Evolutionary conservation across 64 coral and sea anemone species (phyloP).

Genomic region (Cladopsammia gracilis): DNA sequence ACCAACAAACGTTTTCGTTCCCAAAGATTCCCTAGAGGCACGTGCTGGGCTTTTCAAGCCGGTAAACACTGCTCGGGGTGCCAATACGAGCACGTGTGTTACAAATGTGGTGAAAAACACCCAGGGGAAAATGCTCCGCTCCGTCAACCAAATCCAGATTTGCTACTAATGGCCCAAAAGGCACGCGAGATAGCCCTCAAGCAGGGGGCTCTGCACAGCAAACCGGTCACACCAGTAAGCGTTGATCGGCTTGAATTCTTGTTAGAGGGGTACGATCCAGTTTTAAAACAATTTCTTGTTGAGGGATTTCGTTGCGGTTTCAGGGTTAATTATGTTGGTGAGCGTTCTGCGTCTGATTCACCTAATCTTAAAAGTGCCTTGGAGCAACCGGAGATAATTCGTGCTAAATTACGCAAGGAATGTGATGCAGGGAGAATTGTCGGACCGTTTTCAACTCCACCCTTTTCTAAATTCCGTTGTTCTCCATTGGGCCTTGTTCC

Average conservation of each 20-base stretch:
- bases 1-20: no score
- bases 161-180: not conserved
- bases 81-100: constrained; percentile 1
- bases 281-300: constrained; percentile 17
- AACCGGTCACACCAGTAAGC: constrained; percentile 13
- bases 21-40: constrained; percentile 8
- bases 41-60: constrained; percentile 29
- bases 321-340: not conserved
- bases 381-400: not conserved
- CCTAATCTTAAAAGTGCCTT: not conserved
- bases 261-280: not conserved
- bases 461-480: not conserved
- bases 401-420: not conserved
- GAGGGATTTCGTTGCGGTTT: constrained; percentile 15
- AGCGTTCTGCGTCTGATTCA: not conserved
- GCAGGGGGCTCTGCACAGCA: not conserved
- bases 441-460: not conserved
- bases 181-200: not conserved
- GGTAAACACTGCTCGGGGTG: constrained; percentile 6
- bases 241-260: not conserved
- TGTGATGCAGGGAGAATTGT: not conserved
- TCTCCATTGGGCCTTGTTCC: not conserved
- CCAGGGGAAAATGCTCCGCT: not conserved
- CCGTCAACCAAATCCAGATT: not conserved
- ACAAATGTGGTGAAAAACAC: constrained; percentile 40